Percentiles rank a stretch among this genome's conserved stretches.
Conservation (phyloP, 2,888 invertebrate genomes). For the Mechanitis messenoides region DNA sequence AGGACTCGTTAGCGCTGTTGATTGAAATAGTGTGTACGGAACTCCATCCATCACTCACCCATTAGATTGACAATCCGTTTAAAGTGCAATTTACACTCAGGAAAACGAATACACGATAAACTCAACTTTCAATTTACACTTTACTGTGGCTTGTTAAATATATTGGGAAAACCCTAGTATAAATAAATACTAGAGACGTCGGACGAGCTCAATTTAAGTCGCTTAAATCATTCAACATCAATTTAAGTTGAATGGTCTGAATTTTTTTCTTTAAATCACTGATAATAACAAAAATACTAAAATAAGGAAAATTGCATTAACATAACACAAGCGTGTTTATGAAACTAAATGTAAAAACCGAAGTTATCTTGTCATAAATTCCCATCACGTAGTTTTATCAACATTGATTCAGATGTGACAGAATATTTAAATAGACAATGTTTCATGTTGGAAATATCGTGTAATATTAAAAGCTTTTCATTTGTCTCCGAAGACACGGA, state of each 20-base stretch:
- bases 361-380: neutral
- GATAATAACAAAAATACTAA: too few relatives aligned
- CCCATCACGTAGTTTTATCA: neutral
- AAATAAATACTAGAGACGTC: neutral
- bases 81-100: slow-evolving; percentile 36
- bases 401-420: neutral
- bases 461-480: slow-evolving; percentile 6
- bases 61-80: slow-evolving; percentile 38
- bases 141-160: slow-evolving; percentile 9
- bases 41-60: slow-evolving; percentile 39
- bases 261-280: too few relatives aligned
- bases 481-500: slow-evolving; percentile 3
- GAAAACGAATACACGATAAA: slow-evolving; percentile 25
- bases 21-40: slow-evolving; percentile 34
- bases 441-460: slow-evolving; percentile 1
- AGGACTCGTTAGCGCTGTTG: slow-evolving; percentile 36
- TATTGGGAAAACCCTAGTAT: neutral
- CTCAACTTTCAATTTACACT: slow-evolving; percentile 28
- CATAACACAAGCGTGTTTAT: neutral
- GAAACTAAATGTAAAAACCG: neutral
- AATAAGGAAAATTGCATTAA: neutral
- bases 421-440: neutral
- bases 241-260: neutral
- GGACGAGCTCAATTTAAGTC: neutral
- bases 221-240: neutral